Base-by-base conservation (phyloP, 1,140 invertebrate genomes). In the Ceratina japonica region DNA sequence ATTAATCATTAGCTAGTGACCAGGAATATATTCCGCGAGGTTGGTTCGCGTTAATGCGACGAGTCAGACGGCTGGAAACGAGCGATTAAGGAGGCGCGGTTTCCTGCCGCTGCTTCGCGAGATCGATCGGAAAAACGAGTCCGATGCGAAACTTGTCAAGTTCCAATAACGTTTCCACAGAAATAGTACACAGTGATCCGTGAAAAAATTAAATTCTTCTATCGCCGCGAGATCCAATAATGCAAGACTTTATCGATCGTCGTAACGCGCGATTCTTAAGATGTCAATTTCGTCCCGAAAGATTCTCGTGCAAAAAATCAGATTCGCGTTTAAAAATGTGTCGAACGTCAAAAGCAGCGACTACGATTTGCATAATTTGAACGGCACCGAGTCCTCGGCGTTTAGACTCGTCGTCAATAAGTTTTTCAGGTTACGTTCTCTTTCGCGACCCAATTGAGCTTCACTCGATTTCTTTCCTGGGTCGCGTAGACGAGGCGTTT, bases 11-110 rank as follows among this genome's bases (percentile, higher is more conserved):
- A 61, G 37, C 37, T 44, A 10, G 56, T 54, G 59, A 58, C 27
- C 22, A 5, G 61, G 66, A 82, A 82, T 82, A 82, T 82, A 18
- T n/a, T 81, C 71, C 72, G 54, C 54, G 66, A 75, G 52, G 44
- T 16, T 61, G 3, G 31, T 44, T 62, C 37, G 37, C 51, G 61
- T 18, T 72, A 71, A 76, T 69, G 62, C 20, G 70, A 73, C 31
- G 63, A 66, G 63, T 22, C 24, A 24, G 37, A 54, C 77, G 54
- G 52, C 37, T 18, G 65, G 68, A 83, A 37, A 63, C 51, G 75
- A 31, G 27, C 73, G 80, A 82, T 83, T 82, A 77, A 78, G 74
- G 68, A 83, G 81, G 81, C 63, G 79, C 81, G 68, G 74, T 82
- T 83, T 83, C 81, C 74, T 81, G 79, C 80, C 58, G 54, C 68